Percentiles rank a stretch among this genome's conserved stretches.
phyloP scores from a whole-genome alignment of 2,113 vertebrate genomes.

The Martes martes region DNA sequence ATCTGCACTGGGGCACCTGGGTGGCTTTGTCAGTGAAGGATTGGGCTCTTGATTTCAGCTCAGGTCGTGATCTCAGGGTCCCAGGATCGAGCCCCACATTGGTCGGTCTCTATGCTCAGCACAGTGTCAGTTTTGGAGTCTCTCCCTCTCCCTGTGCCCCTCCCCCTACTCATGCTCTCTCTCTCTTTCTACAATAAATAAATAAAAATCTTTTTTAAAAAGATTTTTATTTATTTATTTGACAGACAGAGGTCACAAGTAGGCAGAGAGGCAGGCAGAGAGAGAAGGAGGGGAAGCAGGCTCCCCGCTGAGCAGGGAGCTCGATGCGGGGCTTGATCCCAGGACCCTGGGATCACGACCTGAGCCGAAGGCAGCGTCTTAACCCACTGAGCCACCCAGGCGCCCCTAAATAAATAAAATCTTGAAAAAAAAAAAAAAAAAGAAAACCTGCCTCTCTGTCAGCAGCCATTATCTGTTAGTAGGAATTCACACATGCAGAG shows the following conservation, averaged over 20 bases:
- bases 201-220: too few species aligned
- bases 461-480: background rate
- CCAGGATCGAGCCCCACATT: background rate
- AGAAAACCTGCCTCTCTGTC: background rate
- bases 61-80: background rate
- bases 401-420: background rate
- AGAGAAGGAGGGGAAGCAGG: too few species aligned
- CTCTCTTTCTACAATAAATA: too few species aligned
- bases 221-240: too few species aligned
- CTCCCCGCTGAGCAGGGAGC: too few species aligned
- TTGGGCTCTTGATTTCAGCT: background rate
- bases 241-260: too few species aligned
- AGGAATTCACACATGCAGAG: background rate
- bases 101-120: background rate
- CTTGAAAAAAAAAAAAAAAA: background rate
- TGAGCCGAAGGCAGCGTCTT: too few species aligned
- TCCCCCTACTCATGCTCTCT: background rate
- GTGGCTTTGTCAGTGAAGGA: background rate
- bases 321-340: too few species aligned
- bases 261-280: too few species aligned
- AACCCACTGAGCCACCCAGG: too few species aligned
- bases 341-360: too few species aligned
- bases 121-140: background rate
- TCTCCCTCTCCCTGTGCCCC: background rate
- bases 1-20: background rate